Conservation (phyloP, 2,797 vertebrate genomes). For the Muscicapa comitata region DNA sequence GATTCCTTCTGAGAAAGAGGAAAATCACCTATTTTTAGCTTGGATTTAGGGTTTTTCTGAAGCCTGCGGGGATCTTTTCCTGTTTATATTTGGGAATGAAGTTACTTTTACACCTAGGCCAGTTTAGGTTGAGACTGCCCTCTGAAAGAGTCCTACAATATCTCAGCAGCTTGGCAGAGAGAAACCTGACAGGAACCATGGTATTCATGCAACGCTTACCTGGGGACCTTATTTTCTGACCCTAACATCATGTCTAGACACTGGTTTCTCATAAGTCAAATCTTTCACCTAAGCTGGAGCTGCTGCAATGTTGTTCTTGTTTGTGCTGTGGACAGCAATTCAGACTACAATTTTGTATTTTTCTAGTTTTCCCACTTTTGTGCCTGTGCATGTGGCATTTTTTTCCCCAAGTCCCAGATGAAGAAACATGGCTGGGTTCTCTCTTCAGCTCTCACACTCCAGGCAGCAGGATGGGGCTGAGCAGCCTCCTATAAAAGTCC, state of each 20-base stretch:
- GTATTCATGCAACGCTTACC: not conserved
- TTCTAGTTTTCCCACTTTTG: not conserved
- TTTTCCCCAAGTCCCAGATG: not conserved
- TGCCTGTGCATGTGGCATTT: not conserved
- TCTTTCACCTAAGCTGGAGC: not conserved
- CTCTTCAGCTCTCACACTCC: fast-evolving
- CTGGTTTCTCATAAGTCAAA: not conserved
- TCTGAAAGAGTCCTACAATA: not conserved
- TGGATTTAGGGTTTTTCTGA: not conserved
- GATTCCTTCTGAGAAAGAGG: not conserved
- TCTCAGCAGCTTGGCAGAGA: not conserved
- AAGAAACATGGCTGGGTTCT: not conserved
- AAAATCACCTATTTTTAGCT: not conserved
- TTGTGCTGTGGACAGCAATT: not conserved
- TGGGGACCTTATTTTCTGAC: not conserved
- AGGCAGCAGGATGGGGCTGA: not conserved
- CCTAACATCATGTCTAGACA: not conserved
- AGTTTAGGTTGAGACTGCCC: not conserved
- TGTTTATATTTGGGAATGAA: not conserved
- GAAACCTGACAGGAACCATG: not conserved
- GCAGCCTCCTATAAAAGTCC: not conserved
- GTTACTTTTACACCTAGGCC: not conserved
- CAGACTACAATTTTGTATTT: not conserved
- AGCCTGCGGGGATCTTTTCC: not conserved
- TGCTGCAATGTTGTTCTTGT: not conserved